Percentiles rank a stretch among this genome's conserved stretches.
phyloP scores from a whole-genome alignment of 2,113 vertebrate genomes.

The Thalassarche chlororhynchos region DNA sequence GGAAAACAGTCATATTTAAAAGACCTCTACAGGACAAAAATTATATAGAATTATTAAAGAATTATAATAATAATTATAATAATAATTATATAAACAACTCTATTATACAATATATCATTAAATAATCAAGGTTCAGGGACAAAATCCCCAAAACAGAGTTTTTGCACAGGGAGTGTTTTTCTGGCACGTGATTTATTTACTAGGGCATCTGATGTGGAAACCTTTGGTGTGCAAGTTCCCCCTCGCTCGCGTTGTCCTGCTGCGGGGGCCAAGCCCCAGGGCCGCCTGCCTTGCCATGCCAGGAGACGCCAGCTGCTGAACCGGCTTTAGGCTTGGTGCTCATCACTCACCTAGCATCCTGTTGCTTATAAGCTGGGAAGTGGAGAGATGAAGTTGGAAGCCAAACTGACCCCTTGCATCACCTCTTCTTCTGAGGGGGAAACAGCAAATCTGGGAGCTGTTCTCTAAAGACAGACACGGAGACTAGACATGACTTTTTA shows the following conservation, averaged over 20 bases:
- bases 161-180: background rate
- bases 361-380: background rate
- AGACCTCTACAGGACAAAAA: background rate
- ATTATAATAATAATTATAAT: background rate
- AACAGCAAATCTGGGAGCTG: background rate
- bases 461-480: background rate
- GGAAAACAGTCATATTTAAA: background rate
- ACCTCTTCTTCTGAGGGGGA: background rate
- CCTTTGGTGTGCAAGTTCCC: background rate
- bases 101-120: background rate
- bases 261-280: background rate
- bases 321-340: background rate
- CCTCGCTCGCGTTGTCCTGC: accelerated
- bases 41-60: accelerated
- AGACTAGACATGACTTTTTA: background rate
- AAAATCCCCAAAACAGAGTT: background rate
- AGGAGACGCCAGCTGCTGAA: background rate
- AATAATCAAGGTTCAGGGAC: background rate
- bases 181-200: background rate
- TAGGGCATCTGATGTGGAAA: background rate
- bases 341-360: background rate
- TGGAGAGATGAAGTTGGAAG: background rate
- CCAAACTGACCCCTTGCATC: background rate
- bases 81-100: background rate
- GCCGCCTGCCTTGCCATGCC: background rate